Conservation (phyloP, 2,113 vertebrate species). For the Thunnus thynnus region DNA sequence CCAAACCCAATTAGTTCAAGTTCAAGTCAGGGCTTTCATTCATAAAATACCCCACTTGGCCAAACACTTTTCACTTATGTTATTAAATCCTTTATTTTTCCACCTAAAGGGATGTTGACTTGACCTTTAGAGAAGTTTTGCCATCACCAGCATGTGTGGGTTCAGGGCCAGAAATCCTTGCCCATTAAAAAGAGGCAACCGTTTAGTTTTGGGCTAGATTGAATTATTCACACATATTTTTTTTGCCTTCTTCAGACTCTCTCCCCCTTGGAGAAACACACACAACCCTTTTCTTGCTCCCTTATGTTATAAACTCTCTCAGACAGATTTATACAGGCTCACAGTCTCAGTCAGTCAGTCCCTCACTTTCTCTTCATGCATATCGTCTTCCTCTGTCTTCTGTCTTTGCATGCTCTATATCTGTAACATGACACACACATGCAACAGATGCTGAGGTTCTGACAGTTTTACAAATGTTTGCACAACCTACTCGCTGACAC, state of each 20-base stretch:
- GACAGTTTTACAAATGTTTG: conserved; percentile 34
- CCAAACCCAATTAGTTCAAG: neutral
- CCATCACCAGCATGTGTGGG: conserved; percentile 25
- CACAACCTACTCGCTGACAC: conserved; percentile 1
- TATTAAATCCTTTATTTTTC: conserved; percentile 48
- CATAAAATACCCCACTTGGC: conserved; percentile 19
- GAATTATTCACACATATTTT: conserved; percentile 38
- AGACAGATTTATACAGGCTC: neutral
- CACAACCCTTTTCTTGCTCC: neutral
- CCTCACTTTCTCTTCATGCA: conserved; percentile 11
- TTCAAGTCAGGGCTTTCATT: conserved; percentile 21
- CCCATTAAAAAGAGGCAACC: conserved; percentile 39
- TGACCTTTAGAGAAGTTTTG: neutral
- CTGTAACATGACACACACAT: conserved; percentile 21
- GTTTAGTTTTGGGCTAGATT: conserved; percentile 47
- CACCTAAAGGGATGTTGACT: conserved; percentile 26
- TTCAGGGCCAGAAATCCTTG: conserved; percentile 33
- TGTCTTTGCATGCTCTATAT: neutral
- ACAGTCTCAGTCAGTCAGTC: neutral
- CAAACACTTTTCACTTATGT: conserved; percentile 14
- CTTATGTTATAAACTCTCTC: neutral
- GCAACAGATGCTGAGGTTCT: conserved; percentile 25
- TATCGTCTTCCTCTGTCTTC: neutral
- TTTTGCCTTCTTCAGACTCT: conserved; percentile 1
- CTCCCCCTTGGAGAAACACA: neutral